These are phyloP conservation scores for Drosophila melanosoma DNA, from an alignment of 2,888 invertebrate genomes.

Conservation along the genomic window DNA sequence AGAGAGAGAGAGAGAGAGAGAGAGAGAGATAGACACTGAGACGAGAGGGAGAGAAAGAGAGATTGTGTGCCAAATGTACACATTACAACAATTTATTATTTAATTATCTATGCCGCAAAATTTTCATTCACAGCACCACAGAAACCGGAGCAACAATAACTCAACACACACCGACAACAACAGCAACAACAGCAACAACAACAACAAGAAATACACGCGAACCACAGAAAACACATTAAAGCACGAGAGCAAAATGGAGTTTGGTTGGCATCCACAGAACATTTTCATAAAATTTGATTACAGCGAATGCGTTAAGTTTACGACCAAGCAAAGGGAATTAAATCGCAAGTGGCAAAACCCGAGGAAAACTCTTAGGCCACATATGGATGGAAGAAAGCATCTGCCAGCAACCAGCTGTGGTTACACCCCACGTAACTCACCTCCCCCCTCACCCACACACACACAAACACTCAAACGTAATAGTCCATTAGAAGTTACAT, in stretches of 20 bases:
- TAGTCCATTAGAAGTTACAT: conserved; percentile 39
- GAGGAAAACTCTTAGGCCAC: conserved; percentile 22
- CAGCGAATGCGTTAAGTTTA: conserved; percentile 74
- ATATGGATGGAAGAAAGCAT: conserved; percentile 13
- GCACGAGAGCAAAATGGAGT: conserved; percentile 21
- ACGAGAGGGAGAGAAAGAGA: neutral
- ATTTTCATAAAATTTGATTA: conserved; percentile 75
- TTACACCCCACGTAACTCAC: conserved; percentile 8
- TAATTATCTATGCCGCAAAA: conserved; percentile 73
- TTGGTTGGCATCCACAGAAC: conserved; percentile 32
- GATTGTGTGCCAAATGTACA: conserved; percentile 56
- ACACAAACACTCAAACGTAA: conserved; percentile 3
- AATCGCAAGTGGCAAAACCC: conserved; percentile 56
- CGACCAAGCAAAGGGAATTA: conserved; percentile 70
- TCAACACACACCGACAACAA: conserved; percentile 18
- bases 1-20: neutral
- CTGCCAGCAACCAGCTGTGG: conserved; percentile 33
- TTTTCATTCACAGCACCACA: conserved; percentile 60
- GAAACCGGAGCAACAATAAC: conserved; percentile 40
- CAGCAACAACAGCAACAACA: conserved; percentile 23
- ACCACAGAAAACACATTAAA: conserved; percentile 57
- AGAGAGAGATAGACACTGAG: neutral
- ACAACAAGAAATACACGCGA: conserved; percentile 11
- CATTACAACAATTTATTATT: conserved; percentile 75
- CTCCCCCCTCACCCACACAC: neutral